phyloP scores from a whole-genome alignment of 2,113 vertebrate species.

The Rhinolophus ferrumequinum region DNA sequence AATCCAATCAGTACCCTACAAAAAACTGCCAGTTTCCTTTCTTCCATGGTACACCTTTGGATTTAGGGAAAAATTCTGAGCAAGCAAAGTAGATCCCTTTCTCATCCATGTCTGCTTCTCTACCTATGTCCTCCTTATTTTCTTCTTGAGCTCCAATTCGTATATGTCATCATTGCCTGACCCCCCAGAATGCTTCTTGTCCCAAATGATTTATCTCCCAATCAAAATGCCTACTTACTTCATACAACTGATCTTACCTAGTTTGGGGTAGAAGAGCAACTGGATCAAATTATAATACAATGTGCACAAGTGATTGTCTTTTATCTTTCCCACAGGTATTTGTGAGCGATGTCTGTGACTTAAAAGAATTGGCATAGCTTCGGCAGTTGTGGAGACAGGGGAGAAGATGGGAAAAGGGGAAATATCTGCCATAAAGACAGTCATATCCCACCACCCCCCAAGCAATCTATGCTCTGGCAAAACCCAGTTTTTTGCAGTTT shows the following conservation, averaged over 20 bases:
- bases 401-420: not conserved
- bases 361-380: not conserved
- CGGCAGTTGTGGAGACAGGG: not conserved
- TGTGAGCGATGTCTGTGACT: not conserved
- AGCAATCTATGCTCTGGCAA: not conserved
- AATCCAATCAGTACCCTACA: not conserved
- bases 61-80: not conserved
- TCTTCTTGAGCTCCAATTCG: not conserved
- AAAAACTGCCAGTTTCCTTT: not conserved
- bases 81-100: not conserved
- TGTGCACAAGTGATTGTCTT: not conserved
- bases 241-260: not conserved
- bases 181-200: not conserved
- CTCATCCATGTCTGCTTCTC: not conserved
- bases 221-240: not conserved
- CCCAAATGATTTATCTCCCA: not conserved
- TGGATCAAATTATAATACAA: not conserved
- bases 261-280: not conserved
- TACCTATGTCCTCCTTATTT: not conserved
- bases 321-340: not conserved
- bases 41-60: not conserved
- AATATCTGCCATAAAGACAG: not conserved
- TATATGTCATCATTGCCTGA: not conserved
- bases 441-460: not conserved
- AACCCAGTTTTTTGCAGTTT: not conserved